Conservation (phyloP, 2,797 vertebrate genomes). For the Fratercula arctica region DNA sequence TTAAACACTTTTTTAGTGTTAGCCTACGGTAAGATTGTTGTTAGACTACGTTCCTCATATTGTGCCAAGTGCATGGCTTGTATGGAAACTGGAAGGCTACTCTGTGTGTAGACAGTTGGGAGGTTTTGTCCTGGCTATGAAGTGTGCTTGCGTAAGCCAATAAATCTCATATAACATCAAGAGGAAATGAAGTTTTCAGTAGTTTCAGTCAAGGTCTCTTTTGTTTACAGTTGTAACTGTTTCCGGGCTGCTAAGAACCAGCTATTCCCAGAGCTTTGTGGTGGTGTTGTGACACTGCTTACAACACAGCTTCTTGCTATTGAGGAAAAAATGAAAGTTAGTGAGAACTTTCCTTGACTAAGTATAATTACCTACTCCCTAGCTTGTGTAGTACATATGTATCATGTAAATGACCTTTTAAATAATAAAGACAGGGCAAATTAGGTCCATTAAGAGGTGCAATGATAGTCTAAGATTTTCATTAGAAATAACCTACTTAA, state of each 20-base stretch:
- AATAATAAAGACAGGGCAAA: not conserved
- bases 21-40: not conserved
- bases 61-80: not conserved
- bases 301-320: not conserved
- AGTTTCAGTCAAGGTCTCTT: not conserved
- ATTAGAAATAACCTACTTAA: not conserved
- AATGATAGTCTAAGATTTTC: not conserved
- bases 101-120: not conserved
- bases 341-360: not conserved
- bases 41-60: not conserved
- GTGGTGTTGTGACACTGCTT: not conserved
- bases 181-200: conserved; percentile 8
- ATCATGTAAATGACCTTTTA: not conserved
- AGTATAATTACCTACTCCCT: not conserved
- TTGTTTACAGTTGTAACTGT: not conserved
- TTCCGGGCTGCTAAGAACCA: not conserved
- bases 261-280: not conserved
- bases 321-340: not conserved
- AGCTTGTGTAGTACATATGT: not conserved
- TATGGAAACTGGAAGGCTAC: not conserved
- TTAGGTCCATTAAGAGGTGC: not conserved
- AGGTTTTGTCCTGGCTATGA: not conserved
- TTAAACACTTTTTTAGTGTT: not conserved
- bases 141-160: not conserved
- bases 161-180: not conserved